These are phyloP conservation scores for Drosophila auraria DNA, from an alignment of 1,140 invertebrate species.

Conservation along the genomic window DNA sequence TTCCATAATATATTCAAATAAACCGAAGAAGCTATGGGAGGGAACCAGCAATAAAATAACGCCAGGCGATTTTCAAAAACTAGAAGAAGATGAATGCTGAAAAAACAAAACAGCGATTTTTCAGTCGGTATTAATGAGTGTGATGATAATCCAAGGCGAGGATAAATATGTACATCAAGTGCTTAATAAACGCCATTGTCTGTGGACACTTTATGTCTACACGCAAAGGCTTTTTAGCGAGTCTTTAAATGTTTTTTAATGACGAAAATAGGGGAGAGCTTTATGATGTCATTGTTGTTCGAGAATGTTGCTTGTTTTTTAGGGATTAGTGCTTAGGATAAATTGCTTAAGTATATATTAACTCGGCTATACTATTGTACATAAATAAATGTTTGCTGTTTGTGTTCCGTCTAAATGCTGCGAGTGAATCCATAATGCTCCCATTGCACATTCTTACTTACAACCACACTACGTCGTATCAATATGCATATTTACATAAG, in stretches of 20 bases:
- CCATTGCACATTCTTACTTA: conserved; percentile 63
- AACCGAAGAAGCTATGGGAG: conserved; percentile 46
- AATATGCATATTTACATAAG: conserved; percentile 42
- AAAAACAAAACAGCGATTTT: conserved; percentile 22
- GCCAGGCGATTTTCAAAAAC: conserved; percentile 38
- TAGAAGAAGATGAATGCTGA: conserved; percentile 23
- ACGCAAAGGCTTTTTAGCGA: neutral
- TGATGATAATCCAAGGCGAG: conserved; percentile 43
- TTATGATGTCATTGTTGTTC: neutral
- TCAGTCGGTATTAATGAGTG: conserved; percentile 33
- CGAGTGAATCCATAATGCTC: conserved; percentile 35
- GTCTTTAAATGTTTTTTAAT: neutral
- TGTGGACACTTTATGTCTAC: conserved; percentile 20
- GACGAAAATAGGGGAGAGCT: conserved; percentile 1
- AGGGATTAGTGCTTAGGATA: conserved; percentile 12
- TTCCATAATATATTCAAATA: conserved; percentile 77
- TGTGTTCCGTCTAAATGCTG: conserved; percentile 23
- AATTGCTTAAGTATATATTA: conserved; percentile 17
- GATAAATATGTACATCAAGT: conserved; percentile 25
- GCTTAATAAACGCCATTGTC: conserved; percentile 16
- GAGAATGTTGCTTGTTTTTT: conserved; percentile 16
- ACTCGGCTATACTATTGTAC: conserved; percentile 24
- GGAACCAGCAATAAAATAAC: conserved; percentile 37
- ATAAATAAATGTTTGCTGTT: conserved; percentile 37
- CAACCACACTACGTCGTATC: conserved; percentile 64